These are phyloP conservation scores for Odontophorus gujanensis DNA, from an alignment of 2,113 vertebrate genomes.

Conservation along the genomic window DNA sequence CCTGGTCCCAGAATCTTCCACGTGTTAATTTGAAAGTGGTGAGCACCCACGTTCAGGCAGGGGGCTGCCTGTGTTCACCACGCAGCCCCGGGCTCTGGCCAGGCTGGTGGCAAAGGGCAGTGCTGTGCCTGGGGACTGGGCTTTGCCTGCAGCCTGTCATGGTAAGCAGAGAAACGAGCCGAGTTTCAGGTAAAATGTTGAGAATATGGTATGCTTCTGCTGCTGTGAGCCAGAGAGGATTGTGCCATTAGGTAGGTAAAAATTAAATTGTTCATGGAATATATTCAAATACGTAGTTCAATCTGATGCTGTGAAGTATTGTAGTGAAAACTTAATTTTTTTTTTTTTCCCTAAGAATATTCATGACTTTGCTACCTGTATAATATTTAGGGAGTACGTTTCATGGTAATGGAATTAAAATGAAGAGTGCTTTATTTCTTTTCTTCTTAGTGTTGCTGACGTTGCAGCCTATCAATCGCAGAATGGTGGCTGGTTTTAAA, in stretches of 20 bases:
- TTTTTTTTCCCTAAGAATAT: neutral
- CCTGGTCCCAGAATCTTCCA: conserved; percentile 8
- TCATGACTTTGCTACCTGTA: neutral
- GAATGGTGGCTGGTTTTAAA: neutral
- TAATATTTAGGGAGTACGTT: neutral
- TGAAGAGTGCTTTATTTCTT: neutral
- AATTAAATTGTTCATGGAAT: neutral
- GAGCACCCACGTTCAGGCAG: neutral
- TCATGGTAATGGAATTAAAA: neutral
- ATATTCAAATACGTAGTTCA: rapidly evolving
- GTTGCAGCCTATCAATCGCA: neutral
- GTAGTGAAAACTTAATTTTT: neutral
- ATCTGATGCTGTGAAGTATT: rapidly evolving
- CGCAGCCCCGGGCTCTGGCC: neutral
- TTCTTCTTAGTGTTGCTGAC: neutral
- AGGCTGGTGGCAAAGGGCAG: neutral
- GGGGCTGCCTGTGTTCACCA: neutral
- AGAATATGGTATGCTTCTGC: conserved; percentile 88
- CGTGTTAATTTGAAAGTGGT: neutral
- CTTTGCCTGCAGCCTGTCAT: conserved; percentile 17
- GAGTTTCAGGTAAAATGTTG: conserved; percentile 74
- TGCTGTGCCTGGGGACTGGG: neutral
- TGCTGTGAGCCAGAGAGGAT: conserved; percentile 88
- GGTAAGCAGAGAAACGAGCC: conserved; percentile 22
- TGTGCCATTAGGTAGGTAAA: conserved; percentile 85